phyloP scores from a whole-genome alignment of 2,797 vertebrate genomes.

The Sebastolobus alascanus region DNA sequence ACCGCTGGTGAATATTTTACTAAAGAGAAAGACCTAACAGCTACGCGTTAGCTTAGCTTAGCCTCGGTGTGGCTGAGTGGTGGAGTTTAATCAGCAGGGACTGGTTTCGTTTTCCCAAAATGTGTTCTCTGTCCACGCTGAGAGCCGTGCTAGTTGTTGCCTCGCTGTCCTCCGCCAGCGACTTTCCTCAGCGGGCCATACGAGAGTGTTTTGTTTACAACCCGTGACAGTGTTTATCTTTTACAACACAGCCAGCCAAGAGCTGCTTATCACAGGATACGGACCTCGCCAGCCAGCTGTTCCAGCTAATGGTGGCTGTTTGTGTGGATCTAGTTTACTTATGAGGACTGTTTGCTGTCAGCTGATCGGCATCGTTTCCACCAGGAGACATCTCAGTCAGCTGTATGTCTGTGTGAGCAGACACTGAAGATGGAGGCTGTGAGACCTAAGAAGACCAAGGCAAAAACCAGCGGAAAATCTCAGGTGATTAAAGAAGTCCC shows the following conservation, averaged over 20 bases:
- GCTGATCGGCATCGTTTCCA: slow-evolving; percentile 11
- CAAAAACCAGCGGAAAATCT: slow-evolving; percentile 77
- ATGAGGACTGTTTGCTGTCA: slow-evolving; percentile 19
- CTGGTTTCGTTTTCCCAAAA: slow-evolving; percentile 54
- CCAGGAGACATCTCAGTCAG: slow-evolving; percentile 11
- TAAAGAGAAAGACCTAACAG: not conserved
- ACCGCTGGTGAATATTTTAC: not conserved
- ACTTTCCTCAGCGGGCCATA: not conserved
- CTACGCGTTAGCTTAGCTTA: slow-evolving; percentile 43
- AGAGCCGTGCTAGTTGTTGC: not conserved
- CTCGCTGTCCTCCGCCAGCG: not conserved
- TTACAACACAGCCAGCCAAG: slow-evolving; percentile 41
- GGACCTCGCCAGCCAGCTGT: not conserved
- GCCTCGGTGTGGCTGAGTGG: rapidly evolving
- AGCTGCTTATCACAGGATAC: slow-evolving; percentile 49
- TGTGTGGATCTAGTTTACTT: not conserved
- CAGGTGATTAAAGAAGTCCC: slow-evolving; percentile 75
- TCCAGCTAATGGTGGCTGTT: slow-evolving; percentile 20
- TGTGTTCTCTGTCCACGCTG: not conserved
- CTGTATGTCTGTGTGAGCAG: slow-evolving; percentile 41
- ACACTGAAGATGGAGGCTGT: slow-evolving; percentile 84
- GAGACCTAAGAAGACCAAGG: slow-evolving; percentile 84
- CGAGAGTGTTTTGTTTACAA: slow-evolving; percentile 33
- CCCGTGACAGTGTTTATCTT: slow-evolving; percentile 59
- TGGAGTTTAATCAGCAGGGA: not conserved